phyloP scores from a whole-genome alignment of 1,140 invertebrate species.

The Drosophila nigromelanica region DNA sequence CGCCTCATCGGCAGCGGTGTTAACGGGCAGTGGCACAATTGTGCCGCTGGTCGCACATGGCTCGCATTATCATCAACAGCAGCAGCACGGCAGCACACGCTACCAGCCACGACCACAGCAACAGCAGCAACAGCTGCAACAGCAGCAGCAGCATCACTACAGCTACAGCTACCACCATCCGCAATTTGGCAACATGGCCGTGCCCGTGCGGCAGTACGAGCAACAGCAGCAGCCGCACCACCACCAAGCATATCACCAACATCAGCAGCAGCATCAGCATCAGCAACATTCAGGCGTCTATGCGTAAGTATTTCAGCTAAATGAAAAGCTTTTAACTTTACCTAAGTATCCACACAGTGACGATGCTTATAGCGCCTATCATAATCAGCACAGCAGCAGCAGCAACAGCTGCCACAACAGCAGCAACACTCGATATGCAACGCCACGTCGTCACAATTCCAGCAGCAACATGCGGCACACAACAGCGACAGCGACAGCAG shows the following conservation, averaged over 20 bases:
- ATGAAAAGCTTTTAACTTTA: background rate
- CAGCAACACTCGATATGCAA: slow-evolving; percentile 54
- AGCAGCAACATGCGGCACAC: slow-evolving; percentile 64
- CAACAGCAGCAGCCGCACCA: slow-evolving; percentile 52
- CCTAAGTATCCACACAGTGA: slow-evolving; percentile 33
- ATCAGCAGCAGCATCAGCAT: slow-evolving; percentile 44
- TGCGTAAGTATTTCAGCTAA: slow-evolving; percentile 32
- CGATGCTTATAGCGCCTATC: slow-evolving; percentile 69
- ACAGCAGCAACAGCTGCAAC: slow-evolving; percentile 29
- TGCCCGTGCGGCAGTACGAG: slow-evolving; percentile 62
- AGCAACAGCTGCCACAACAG: slow-evolving; percentile 27
- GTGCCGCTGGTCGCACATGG: slow-evolving; percentile 65
- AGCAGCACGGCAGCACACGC: slow-evolving; percentile 48
- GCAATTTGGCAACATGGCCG: slow-evolving; percentile 74
- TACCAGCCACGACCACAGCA: slow-evolving; percentile 49
- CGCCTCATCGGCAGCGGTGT: slow-evolving; percentile 68
- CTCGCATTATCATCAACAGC: slow-evolving; percentile 55
- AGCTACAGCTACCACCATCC: slow-evolving; percentile 76
- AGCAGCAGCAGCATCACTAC: slow-evolving; percentile 59
- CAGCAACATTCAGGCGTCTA: slow-evolving; percentile 53
- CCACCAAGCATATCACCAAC: slow-evolving; percentile 46
- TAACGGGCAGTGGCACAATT: slow-evolving; percentile 67
- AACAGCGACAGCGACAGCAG: slow-evolving; percentile 10
- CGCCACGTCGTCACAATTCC: slow-evolving; percentile 68
- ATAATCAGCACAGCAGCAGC: slow-evolving; percentile 52